phyloP scores from a whole-genome alignment of 2,113 vertebrate species.

The Malaclemys terrapin region DNA sequence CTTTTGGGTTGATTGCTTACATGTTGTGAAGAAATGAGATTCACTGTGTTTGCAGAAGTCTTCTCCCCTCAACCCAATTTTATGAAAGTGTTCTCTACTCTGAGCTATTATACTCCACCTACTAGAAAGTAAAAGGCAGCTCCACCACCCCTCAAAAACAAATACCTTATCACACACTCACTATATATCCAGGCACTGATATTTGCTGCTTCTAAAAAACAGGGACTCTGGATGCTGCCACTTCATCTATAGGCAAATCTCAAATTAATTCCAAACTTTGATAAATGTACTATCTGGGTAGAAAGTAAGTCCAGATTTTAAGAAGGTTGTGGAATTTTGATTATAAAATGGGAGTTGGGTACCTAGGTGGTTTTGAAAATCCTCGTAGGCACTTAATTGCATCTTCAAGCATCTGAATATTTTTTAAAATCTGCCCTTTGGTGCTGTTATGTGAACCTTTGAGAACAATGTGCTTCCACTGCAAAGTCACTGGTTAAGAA shows the following conservation, averaged over 20 bases:
- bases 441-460: background rate
- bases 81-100: background rate
- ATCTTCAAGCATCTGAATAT: background rate
- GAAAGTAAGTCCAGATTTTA: background rate
- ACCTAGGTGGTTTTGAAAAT: background rate
- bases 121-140: background rate
- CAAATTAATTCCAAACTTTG: background rate
- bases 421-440: background rate
- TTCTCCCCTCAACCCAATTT: background rate
- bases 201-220: background rate
- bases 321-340: background rate
- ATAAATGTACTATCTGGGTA: background rate
- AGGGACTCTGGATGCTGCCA: background rate
- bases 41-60: background rate
- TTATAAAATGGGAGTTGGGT: background rate
- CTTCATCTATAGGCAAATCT: background rate
- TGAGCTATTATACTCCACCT: background rate
- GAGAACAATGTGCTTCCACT: background rate
- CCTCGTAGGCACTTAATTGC: background rate
- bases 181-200: background rate
- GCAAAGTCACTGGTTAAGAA: background rate
- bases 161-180: background rate
- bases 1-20: background rate
- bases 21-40: background rate
- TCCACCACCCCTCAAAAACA: background rate